Evolutionary conservation across 2,888 invertebrate genomes (phyloP), one percentile per base, ranked within the genome.

Genomic region (Teinopalpus imperialis): DNA sequence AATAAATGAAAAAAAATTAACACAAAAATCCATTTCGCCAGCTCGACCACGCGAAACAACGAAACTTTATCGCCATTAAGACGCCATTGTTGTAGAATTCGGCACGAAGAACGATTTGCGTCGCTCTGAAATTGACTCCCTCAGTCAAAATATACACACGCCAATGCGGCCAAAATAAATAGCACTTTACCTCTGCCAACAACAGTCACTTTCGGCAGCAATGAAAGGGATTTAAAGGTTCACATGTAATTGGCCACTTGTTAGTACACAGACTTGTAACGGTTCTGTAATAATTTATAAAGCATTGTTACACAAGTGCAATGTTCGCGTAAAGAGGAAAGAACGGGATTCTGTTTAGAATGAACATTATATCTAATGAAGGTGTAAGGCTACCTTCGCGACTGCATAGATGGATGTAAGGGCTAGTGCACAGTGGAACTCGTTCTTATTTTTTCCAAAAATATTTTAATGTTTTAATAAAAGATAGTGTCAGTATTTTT

Each of bases 21-120:
- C 49, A 57, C 49, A 51, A 58, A 53, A 54, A 53, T 51, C 49
- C 43, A 49, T 51, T 50, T 49, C 31, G 35, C 27, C 9, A 41
- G 42, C 39, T 46, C 29, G 39, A 49, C 47, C 52, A 51, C 48
- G 42, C 49, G 44, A 52, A 52, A 49, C 42, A 51, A 55, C 50
- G 26, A 36, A 48, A 49, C 45, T 60, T 59, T 57, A 60, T 60
- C 54, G 59, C 31, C 46, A 50, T 52, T 51, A 44, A 50, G 47
- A 52, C 45, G 53, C 57, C 56, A 54, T 66, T 68, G 68, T 71
- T 69, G 52, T 61, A 59, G 43, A 57, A 61, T 63, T 63, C 49
- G 59, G 59, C 69, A 71, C 70, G 69, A 63, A 69, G 62, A 49
- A 42, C 59, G 57, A 65, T 66, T 68, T 50, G 61, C 47, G 52